Conservation (phyloP, 2,113 vertebrate species). For the Percina caprodes region DNA sequence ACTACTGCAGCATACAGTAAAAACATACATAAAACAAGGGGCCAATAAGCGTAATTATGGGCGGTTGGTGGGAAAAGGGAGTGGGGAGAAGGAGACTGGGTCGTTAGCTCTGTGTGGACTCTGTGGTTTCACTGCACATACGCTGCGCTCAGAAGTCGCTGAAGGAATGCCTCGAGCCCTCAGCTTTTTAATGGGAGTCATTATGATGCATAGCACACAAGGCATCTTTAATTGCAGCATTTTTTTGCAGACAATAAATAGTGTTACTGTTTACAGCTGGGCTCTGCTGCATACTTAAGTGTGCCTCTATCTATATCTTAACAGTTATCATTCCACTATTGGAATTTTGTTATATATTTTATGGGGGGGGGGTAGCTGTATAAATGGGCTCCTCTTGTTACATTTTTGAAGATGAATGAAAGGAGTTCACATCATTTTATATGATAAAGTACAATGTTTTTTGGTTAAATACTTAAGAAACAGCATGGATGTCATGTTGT, state of each 20-base stretch:
- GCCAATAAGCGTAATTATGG: conserved; percentile 75
- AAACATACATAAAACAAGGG: conserved; percentile 78
- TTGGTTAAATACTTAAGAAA: neutral
- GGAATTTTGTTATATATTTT: conserved; percentile 59
- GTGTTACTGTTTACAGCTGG: conserved; percentile 79
- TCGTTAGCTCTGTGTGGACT: conserved; percentile 75
- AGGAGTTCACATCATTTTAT: conserved; percentile 21
- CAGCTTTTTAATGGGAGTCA: conserved; percentile 80
- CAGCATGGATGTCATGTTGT: conserved; percentile 25
- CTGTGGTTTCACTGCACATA: conserved; percentile 76
- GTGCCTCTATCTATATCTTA: conserved; percentile 24
- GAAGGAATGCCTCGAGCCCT: conserved; percentile 77
- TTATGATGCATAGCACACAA: conserved; percentile 80
- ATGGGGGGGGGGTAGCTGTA: conserved; percentile 14
- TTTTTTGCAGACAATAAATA: conserved; percentile 73
- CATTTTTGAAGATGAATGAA: conserved; percentile 14
- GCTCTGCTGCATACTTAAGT: conserved; percentile 57
- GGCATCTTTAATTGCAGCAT: conserved; percentile 74
- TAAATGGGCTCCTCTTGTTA: conserved; percentile 18
- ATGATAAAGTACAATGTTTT: conserved; percentile 15
- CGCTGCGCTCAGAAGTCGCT: conserved; percentile 76
- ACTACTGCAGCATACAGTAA: conserved; percentile 67
- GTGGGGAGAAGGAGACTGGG: conserved; percentile 44
- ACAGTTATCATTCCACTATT: conserved; percentile 29
- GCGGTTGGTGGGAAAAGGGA: conserved; percentile 76